Evolutionary conservation across 2,113 vertebrate genomes (phyloP).

Genomic region (Heterotis niloticus): DNA sequence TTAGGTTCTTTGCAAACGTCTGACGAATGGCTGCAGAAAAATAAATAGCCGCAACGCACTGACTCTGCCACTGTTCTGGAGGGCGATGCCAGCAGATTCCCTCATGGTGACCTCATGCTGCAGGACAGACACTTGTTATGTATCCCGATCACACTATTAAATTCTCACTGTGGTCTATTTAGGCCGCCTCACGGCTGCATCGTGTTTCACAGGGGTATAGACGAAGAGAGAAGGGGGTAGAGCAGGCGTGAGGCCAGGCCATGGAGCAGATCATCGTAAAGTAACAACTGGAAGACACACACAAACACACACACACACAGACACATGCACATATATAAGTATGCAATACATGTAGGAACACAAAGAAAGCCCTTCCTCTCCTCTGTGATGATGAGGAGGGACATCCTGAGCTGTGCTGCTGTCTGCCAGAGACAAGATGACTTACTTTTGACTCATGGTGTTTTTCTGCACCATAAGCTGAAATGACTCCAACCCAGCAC

Average conservation of each 20-base stretch:
- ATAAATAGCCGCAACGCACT: constrained; percentile 43
- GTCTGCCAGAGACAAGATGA: constrained; percentile 51
- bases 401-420: constrained; percentile 19
- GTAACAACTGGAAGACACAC: not conserved
- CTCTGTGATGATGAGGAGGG: not conserved
- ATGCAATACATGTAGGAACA: not conserved
- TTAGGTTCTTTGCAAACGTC: constrained; percentile 30
- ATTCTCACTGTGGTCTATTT: constrained; percentile 69
- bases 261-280: not conserved
- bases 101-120: constrained; percentile 63
- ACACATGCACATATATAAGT: not conserved
- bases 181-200: constrained; percentile 57
- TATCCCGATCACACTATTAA: constrained; percentile 73
- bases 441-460: constrained; percentile 66
- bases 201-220: constrained; percentile 51
- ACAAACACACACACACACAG: not conserved
- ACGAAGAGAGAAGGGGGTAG: constrained; percentile 37
- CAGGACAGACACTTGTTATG: constrained; percentile 68
- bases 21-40: constrained; percentile 32
- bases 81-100: constrained; percentile 61
- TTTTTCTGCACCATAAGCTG: constrained; percentile 53
- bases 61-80: constrained; percentile 31
- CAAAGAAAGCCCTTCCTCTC: not conserved
- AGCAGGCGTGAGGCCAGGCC: not conserved
- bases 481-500: constrained; percentile 45